Evolutionary conservation across 2,797 vertebrate genomes (phyloP).

Genomic region (Melanotaenia parkinsoni): DNA sequence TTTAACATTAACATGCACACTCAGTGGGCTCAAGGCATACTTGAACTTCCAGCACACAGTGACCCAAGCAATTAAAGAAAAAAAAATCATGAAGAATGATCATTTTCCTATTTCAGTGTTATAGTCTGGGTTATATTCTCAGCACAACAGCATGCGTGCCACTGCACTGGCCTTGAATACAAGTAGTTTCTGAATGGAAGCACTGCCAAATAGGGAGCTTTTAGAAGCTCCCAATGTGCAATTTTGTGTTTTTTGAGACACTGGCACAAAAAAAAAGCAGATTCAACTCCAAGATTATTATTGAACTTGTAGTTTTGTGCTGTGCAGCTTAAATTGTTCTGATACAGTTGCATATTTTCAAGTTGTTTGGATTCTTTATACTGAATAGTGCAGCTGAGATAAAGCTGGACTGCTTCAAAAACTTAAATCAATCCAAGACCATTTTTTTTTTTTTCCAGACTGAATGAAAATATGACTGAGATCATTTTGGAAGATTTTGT

Average conservation of each 20-base stretch:
- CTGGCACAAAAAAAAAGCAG: constrained; percentile 28
- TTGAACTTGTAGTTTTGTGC: constrained; percentile 27
- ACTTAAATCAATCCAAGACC: not conserved
- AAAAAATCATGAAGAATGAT: constrained; percentile 12
- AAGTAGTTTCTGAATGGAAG: constrained; percentile 48
- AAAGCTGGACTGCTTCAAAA: constrained; percentile 21
- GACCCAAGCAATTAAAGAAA: not conserved
- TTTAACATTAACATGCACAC: constrained; percentile 2
- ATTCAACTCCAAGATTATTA: constrained; percentile 53
- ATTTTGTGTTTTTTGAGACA: constrained; percentile 47
- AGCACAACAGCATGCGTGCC: constrained; percentile 16
- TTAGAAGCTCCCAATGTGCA: constrained; percentile 38
- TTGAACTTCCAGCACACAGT: constrained; percentile 10
- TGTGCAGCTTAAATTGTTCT: constrained; percentile 23
- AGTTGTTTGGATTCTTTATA: constrained; percentile 20
- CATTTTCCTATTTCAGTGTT: constrained; percentile 25
- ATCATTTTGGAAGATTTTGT: not conserved
- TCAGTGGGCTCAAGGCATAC: constrained; percentile 1
- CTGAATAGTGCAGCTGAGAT: constrained; percentile 36
- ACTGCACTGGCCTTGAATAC: constrained; percentile 40
- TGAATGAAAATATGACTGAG: not conserved
- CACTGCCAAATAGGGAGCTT: constrained; percentile 38
- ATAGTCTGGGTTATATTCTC: constrained; percentile 28
- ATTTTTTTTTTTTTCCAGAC: not conserved
- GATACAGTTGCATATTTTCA: constrained; percentile 29